Conservation (phyloP, 2,797 vertebrate species). For the Spea hammondii region DNA sequence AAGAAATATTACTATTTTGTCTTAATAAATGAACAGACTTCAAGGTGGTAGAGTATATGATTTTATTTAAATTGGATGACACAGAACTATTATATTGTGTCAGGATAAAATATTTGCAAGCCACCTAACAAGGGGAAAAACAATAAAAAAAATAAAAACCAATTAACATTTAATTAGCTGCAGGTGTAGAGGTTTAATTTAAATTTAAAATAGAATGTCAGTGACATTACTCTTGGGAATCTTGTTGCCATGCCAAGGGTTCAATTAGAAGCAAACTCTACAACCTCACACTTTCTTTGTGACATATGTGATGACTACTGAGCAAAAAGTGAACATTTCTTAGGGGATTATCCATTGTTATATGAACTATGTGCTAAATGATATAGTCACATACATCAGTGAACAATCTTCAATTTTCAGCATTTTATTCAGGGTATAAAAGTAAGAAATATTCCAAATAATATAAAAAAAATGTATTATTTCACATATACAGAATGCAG, state of each 20-base stretch:
- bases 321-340: constrained; percentile 4
- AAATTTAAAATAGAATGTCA: constrained; percentile 19
- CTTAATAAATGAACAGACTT: too few relatives aligned
- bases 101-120: neutral
- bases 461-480: constrained; percentile 1
- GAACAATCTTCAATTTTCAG: neutral
- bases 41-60: too few relatives aligned
- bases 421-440: constrained; percentile 1
- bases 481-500: neutral
- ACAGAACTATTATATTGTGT: neutral
- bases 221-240: constrained; percentile 10
- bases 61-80: too few relatives aligned
- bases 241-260: constrained; percentile 11
- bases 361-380: neutral
- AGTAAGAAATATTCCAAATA: neutral
- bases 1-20: too few relatives aligned
- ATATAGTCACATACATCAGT: neutral
- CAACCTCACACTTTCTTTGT: constrained; percentile 19
- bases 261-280: constrained; percentile 20
- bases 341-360: constrained; percentile 4
- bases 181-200: constrained; percentile 19
- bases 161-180: constrained; percentile 24
- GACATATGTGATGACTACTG: constrained; percentile 18
- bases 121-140: neutral
- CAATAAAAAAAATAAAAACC: constrained; percentile 2